These are phyloP conservation scores for Pegea sp. DNA, from an alignment of 23 tunicate species.

Conservation along the genomic window DNA sequence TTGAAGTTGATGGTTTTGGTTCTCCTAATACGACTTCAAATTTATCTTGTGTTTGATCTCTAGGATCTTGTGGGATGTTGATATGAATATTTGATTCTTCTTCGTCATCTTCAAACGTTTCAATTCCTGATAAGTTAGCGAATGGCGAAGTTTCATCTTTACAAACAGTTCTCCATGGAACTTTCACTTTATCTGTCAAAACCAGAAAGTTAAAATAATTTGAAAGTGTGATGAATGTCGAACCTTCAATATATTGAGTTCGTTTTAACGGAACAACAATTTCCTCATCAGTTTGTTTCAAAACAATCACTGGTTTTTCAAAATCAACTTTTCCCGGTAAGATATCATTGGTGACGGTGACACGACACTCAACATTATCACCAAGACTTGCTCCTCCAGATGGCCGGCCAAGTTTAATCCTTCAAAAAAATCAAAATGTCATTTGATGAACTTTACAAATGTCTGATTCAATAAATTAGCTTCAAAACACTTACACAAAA, in stretches of 20 bases:
- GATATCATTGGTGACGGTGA: constrained; percentile 68
- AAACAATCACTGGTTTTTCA: constrained; percentile 8
- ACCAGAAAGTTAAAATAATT: no score
- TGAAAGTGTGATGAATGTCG: no score
- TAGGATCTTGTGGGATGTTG: constrained; percentile 48
- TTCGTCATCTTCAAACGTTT: constrained; percentile 77
- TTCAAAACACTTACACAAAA: constrained; percentile 7
- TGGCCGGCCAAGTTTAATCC: constrained; percentile 56
- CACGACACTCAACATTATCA: constrained; percentile 42
- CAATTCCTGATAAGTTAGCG: constrained; percentile 51
- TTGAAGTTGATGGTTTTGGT: constrained; percentile 42
- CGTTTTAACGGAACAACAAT: constrained; percentile 27
- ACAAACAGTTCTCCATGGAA: constrained; percentile 46
- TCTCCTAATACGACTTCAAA: constrained; percentile 22
- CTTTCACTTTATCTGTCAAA: constrained; percentile 45
- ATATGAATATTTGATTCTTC: constrained; percentile 47
- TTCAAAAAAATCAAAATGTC: no score
- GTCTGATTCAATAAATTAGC: no score
- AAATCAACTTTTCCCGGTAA: constrained; percentile 28
- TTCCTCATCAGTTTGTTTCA: constrained; percentile 55
- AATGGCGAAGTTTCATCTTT: constrained; percentile 22
- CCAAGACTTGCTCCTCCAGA: constrained; percentile 59
- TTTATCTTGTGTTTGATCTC: constrained; percentile 16
- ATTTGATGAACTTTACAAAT: no score
- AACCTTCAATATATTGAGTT: constrained; percentile 38